Base-by-base conservation (phyloP, 2,797 vertebrate genomes). In the Perodicticus potto region DNA sequence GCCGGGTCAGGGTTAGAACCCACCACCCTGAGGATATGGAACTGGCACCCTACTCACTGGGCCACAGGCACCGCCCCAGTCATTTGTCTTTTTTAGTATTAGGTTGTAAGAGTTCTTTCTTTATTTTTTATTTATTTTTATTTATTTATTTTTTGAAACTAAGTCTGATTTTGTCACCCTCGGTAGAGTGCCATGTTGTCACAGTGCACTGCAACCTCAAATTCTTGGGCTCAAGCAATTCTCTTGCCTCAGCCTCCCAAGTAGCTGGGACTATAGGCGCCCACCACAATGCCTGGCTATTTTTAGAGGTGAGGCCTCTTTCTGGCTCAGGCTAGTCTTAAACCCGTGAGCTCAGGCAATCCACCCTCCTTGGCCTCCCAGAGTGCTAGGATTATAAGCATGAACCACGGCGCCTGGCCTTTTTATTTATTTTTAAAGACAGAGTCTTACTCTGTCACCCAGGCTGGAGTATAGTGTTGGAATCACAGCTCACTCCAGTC, bases 61-160 rank as follows among this genome's bases (percentile, higher is more conserved):
- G 45, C 45, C 45, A 49, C 45, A 49, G 45, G 45, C 3, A 3
- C 45, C 12, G 14, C 45, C 45, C 45, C 12, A 49, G 9, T 76
- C 73, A 8, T 32, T 65, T 83, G 34, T 40, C 40, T 78, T 81
- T 83, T 89, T 82, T 53, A 84, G 84, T 88, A 72, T 49, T 49
- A 29, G 32, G 14, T 55, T 77, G 3, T 86, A 78, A 80, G 70
- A 55, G 27, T 73, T 83, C 87, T 96, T 92, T 72, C 61, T 80
- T 63, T 86, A 83, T 63, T 86, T 78, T 61, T 61, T 65, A 29
- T 67, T 67, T 67, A 7, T 67, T 67, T n/a, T n/a, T n/a, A n/a
- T n/a, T n/a, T n/a, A n/a, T n/a, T n/a, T n/a, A n/a, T n/a, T n/a
- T n/a, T 67, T n/a, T 17, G 19, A 19, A 32, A 32, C 65, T n/a